Evolutionary conservation across 2,113 vertebrate species (phyloP), one percentile per base, ranked within the genome.

Genomic region (Dicaeum eximium): DNA sequence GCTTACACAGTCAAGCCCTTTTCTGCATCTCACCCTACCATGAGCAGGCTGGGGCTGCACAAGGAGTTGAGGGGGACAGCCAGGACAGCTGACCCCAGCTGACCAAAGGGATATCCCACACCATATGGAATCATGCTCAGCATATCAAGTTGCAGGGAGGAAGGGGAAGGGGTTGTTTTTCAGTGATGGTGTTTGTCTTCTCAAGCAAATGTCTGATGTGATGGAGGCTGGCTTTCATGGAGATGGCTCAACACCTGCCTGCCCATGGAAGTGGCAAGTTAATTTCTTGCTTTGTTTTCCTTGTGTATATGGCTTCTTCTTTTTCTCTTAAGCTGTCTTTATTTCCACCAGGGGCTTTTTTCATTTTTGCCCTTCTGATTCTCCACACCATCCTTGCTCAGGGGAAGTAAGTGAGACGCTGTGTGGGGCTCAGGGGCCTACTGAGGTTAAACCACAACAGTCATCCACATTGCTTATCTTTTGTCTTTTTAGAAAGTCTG

Each of bases 321-420:
- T 71, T 28, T 62, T 25, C 30, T 57, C 28, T 50, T 62, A 21
- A 47, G 54, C 56, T 21, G 40, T 25, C 35, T 54, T 40, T 42
- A 31, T 48, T 72, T 57, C 25, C 28, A 72, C 5, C 6, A 31
- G 28, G 33, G 42, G 13, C 6, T 27, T 54, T 48, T 64, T 50
- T 27, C 11, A 30, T 38, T 73, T 51, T 88, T 66, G 51, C 33
- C 15, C 7, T 89, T 67, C 28, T 40, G 44, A 50, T 81, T 53
- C 30, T 40, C 11, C n/a, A 30, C n/a, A 17, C 7, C 9, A 30
- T n/a, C n/a, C 11, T 13, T 33, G 28, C 10, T 67, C 28, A 24
- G 24, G 13, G 9, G 28, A 73, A 53, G 45, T 6, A 11, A 67
- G 16, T 0, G 0, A 60, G 38, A 15, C 4, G 4, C 28, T 45